phyloP scores from a whole-genome alignment of 2,113 vertebrate genomes.

The Eleginops maclovinus region DNA sequence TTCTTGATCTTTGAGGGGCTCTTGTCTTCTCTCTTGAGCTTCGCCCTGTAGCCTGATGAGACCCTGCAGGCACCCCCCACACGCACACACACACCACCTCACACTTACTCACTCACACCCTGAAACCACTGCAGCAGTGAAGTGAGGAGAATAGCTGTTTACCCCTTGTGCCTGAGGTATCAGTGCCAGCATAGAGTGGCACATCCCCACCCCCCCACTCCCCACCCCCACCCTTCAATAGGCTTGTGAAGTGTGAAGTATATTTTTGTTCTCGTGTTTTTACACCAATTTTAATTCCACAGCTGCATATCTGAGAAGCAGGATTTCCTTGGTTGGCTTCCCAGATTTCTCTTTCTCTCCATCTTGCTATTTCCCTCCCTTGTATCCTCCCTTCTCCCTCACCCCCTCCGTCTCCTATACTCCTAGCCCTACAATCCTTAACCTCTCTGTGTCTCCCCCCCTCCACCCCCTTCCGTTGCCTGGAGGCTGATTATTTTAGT shows the following conservation, averaged over 20 bases:
- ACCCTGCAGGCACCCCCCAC: slow-evolving; percentile 63
- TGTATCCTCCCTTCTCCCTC: slow-evolving; percentile 72
- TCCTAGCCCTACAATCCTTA: slow-evolving; percentile 79
- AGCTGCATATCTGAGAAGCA: slow-evolving; percentile 87
- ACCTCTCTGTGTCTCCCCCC: slow-evolving; percentile 74
- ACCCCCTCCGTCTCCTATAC: slow-evolving; percentile 69
- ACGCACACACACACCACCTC: slow-evolving; percentile 10
- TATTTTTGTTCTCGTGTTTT: slow-evolving; percentile 83
- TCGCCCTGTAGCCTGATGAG: slow-evolving; percentile 74
- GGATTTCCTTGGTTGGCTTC: slow-evolving; percentile 88
- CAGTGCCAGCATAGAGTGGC: slow-evolving; percentile 73
- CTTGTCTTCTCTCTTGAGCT: slow-evolving; percentile 74
- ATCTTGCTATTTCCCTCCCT: slow-evolving; percentile 70
- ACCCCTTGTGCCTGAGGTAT: slow-evolving; percentile 75
- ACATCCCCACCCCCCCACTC: slow-evolving; percentile 42
- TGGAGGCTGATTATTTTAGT: slow-evolving; percentile 82
- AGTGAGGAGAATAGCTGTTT: slow-evolving; percentile 77
- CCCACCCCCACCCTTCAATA: slow-evolving; percentile 70
- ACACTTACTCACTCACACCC: slow-evolving; percentile 44
- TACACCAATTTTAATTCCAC: slow-evolving; percentile 86
- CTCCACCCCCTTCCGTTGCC: slow-evolving; percentile 78
- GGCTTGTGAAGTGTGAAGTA: slow-evolving; percentile 83
- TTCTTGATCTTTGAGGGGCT: slow-evolving; percentile 62
- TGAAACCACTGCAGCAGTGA: slow-evolving; percentile 63
- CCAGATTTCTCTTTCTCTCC: slow-evolving; percentile 80